Base-by-base conservation (phyloP, 1,140 invertebrate genomes). In the Mercenaria mercenaria region DNA sequence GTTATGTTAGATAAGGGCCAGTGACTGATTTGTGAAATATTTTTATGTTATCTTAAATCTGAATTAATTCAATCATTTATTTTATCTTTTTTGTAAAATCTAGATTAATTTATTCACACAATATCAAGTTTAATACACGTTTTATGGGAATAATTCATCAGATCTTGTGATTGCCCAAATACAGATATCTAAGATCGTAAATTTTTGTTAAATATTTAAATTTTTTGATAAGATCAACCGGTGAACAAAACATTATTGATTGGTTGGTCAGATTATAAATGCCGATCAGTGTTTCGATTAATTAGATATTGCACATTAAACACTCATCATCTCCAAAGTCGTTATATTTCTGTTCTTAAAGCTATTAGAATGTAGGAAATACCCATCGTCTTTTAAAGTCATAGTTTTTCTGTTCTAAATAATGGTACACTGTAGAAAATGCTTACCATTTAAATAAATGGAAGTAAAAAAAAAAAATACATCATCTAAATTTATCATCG, bases 91-190 rank as follows among this genome's bases (percentile, higher is more conserved):
- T 26, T 37, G 50, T 81, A 52, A 88, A 81, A 80, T 88, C 76
- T 88, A 69, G 86, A 88, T 88, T 81, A 81, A 80, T 67, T 79
- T 88, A 81, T 88, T 88, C 86, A 39, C 86, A 88, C 86, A 88
- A 79, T 88, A 88, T 88, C 76, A 34, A 67, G 86, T 88, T 88
- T 80, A 81, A 81, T 59, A 61, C 34, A 61, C 23, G 39, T 41
- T 59, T 59, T 87, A 69, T 64, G 85, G 76, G 72, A 87, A 87
- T 79, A 47, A 26, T 87, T 85, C 37, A 79, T 87, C 29, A 79
- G 72, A 87, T 87, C 74, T 37, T 18, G 1, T 13, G 26, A 52
- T 39, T 64, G 69, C 13, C 39, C 47, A 29, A 50, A 50, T 56
- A 34, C 67, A 74, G 83, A 85, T 85, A 26, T 76, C 20, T 23